These are phyloP conservation scores for Dysmachus trigonus DNA, from an alignment of 2,888 invertebrate genomes.

Conservation along the genomic window DNA sequence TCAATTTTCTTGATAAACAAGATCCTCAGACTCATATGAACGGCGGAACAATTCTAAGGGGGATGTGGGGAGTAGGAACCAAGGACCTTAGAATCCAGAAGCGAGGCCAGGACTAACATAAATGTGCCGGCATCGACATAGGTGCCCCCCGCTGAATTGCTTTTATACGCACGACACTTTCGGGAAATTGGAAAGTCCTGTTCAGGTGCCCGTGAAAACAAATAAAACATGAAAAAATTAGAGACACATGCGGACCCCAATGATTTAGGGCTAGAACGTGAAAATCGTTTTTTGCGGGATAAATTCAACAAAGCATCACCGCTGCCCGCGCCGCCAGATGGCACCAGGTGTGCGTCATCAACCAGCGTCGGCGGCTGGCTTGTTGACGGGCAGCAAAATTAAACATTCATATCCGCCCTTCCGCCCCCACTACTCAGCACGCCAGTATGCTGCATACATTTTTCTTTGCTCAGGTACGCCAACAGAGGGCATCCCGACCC, in stretches of 20 bases:
- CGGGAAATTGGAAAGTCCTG: constrained; percentile 21
- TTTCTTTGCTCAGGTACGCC: not conserved
- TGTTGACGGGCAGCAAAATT: constrained; percentile 17
- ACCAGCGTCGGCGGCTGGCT: not conserved
- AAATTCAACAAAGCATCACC: not conserved
- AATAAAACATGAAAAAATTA: constrained; percentile 23
- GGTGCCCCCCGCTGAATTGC: not conserved
- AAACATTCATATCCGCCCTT: constrained; percentile 33
- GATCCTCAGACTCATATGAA: constrained; percentile 8
- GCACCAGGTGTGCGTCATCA: constrained; percentile 16
- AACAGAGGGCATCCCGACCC: not conserved
- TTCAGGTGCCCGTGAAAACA: constrained; percentile 22
- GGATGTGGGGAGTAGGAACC: not conserved
- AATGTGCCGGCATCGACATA: not conserved
- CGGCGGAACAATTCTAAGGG: not conserved
- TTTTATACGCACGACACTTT: constrained; percentile 28
- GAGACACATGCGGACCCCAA: constrained; percentile 23
- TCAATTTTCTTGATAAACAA: constrained; percentile 32
- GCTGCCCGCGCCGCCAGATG: not conserved
- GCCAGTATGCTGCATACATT: not conserved
- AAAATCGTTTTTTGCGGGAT: constrained; percentile 20
- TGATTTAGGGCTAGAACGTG: constrained; percentile 18
- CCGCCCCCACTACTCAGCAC: constrained; percentile 30
- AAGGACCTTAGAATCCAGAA: not conserved
- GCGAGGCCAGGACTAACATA: not conserved